phyloP scores from a whole-genome alignment of 2,797 vertebrate species.

The Hafferia zeledoni region DNA sequence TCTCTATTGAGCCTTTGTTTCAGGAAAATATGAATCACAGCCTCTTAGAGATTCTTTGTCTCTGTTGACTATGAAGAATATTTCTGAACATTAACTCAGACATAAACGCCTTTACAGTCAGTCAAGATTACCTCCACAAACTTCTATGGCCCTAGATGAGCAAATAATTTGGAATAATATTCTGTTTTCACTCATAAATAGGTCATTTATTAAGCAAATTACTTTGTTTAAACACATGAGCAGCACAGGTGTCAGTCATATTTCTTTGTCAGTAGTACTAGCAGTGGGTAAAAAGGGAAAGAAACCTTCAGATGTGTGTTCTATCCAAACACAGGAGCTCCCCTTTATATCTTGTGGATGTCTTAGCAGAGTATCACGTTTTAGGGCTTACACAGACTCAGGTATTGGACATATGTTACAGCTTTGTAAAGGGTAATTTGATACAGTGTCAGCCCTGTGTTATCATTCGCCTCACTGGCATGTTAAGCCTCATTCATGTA shows the following conservation, averaged over 20 bases:
- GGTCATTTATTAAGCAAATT: not conserved
- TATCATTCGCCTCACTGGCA: not conserved
- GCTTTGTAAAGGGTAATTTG: constrained; percentile 60
- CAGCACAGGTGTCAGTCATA: not conserved
- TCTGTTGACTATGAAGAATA: not conserved
- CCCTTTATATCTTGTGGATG: not conserved
- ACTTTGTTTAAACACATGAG: not conserved
- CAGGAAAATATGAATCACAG: not conserved
- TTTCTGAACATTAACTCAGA: not conserved
- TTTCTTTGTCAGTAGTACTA: not conserved
- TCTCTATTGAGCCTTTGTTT: not conserved
- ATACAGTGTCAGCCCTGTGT: constrained; percentile 16
- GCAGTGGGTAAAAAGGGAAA: not conserved
- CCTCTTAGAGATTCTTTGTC: not conserved
- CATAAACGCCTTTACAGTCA: not conserved
- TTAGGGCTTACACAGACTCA: not conserved
- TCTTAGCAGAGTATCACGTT: constrained; percentile 54
- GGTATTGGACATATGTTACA: constrained; percentile 42
- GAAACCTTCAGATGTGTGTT: not conserved
- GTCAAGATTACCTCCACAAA: not conserved
- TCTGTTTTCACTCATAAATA: not conserved
- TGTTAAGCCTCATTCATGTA: constrained; percentile 2
- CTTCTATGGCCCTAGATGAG: not conserved
- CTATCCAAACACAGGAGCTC: not conserved
- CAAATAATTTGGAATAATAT: not conserved